phyloP scores from a whole-genome alignment of 1,140 invertebrate genomes.

The Latrodectus geometricus region DNA sequence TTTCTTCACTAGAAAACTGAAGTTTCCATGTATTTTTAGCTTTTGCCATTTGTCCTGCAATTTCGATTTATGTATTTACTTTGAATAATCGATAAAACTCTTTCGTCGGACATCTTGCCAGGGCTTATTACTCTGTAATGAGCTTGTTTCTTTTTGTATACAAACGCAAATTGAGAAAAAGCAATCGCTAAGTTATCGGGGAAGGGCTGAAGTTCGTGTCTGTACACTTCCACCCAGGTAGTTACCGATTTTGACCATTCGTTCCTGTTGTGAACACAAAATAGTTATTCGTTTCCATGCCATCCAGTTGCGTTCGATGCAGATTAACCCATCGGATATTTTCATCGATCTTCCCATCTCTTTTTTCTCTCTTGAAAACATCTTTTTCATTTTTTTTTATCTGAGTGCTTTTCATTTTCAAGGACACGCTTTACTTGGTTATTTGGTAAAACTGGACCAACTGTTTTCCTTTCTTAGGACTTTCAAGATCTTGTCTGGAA shows the following conservation, averaged over 20 bases:
- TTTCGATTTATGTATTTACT: too few relatives aligned
- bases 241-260: neutral
- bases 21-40: too few relatives aligned
- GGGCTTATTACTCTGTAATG: neutral
- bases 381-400: too few relatives aligned
- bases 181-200: neutral
- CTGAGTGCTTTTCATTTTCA: neutral
- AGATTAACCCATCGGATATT: slow-evolving; percentile 29
- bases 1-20: too few relatives aligned
- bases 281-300: slow-evolving; percentile 21
- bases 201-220: neutral
- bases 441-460: neutral
- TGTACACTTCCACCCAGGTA: neutral
- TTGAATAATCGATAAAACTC: too few relatives aligned
- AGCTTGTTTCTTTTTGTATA: neutral
- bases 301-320: slow-evolving; percentile 26
- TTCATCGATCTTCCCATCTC: slow-evolving; percentile 1
- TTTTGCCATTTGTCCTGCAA: too few relatives aligned
- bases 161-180: neutral
- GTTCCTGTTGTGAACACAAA: neutral
- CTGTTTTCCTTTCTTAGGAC: too few relatives aligned
- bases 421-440: neutral
- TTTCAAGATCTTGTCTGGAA: too few relatives aligned
- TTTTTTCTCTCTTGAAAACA: neutral
- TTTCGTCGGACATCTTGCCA: neutral